A percentile compares a stretch with the other conserved stretches of the same genome.
Evolutionary conservation across 1,140 invertebrate species (phyloP).

Genomic region (Drosophila ironensis): DNA sequence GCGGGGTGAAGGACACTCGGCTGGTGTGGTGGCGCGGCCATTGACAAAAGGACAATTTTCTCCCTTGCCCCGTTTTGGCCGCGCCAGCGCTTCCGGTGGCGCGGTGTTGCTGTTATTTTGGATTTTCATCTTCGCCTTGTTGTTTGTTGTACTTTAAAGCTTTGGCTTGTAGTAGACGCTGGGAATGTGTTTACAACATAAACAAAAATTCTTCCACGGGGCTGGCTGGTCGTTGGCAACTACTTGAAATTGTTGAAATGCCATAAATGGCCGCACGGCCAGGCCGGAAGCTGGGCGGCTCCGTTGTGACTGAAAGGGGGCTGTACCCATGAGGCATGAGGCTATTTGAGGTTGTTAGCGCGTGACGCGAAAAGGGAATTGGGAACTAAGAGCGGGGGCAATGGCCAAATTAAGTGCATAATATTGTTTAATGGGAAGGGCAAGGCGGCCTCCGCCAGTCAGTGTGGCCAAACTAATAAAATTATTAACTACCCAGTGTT

Average conservation of each 20-base stretch:
- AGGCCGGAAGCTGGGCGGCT: not conserved
- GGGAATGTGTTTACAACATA: conserved; percentile 64
- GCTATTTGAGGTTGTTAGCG: conserved; percentile 46
- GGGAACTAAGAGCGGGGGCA: conserved; percentile 18
- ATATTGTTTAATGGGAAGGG: conserved; percentile 68
- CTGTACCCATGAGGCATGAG: conserved; percentile 10
- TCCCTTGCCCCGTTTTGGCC: not conserved
- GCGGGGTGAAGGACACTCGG: conserved; percentile 7
- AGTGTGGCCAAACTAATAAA: no score
- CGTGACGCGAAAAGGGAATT: conserved; percentile 34
- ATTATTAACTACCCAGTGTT: no score
- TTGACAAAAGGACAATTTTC: conserved; percentile 59
- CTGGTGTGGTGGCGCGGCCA: conserved; percentile 31
- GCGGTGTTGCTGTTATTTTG: conserved; percentile 27
- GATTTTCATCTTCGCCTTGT: conserved; percentile 1
- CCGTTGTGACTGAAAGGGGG: not conserved
- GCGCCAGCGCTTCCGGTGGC: not conserved
- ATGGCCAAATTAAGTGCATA: conserved; percentile 54
- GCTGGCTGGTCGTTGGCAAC: conserved; percentile 46
- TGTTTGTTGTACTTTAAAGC: conserved; percentile 32
- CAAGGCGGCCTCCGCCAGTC: no score
- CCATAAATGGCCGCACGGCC: conserved; percentile 54
- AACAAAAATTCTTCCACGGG: conserved; percentile 40
- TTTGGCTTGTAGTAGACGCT: conserved; percentile 37
- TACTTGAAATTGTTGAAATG: conserved; percentile 73